Evolutionary conservation across 2,888 invertebrate species (phyloP).

Genomic region (Ennomos erosarius): DNA sequence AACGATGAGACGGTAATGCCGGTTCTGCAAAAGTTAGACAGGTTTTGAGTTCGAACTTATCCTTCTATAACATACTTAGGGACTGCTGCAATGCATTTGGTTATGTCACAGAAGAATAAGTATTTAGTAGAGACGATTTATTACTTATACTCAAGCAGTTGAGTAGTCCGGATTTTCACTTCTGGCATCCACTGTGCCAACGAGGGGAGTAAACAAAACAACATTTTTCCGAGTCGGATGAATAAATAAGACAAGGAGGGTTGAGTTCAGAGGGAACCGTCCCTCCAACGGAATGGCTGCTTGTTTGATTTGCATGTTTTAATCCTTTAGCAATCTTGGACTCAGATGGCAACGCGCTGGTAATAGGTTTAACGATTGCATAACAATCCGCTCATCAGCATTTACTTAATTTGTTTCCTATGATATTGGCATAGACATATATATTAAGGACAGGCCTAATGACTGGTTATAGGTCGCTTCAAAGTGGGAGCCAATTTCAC

Average conservation of each 20-base stretch:
- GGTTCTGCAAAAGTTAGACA: too few relatives aligned
- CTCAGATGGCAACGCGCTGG: constrained; percentile 57
- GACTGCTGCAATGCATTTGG: too few relatives aligned
- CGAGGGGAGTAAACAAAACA: constrained; percentile 79
- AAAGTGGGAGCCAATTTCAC: too few relatives aligned
- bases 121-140: too few relatives aligned
- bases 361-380: constrained; percentile 49
- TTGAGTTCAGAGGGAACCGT: constrained; percentile 66
- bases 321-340: constrained; percentile 75
- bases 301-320: constrained; percentile 84
- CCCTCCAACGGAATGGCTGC: constrained; percentile 68
- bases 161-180: constrained; percentile 5
- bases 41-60: too few relatives aligned
- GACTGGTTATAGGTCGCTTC: too few relatives aligned
- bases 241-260: constrained; percentile 82
- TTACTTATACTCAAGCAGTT: constrained; percentile 1
- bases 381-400: constrained; percentile 35
- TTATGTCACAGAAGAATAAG: too few relatives aligned
- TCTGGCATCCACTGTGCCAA: constrained; percentile 47
- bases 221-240: constrained; percentile 80
- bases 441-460: background rate
- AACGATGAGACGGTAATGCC: too few relatives aligned
- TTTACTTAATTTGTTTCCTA: constrained; percentile 12
- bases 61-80: too few relatives aligned
- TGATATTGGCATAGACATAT: background rate